phyloP scores from a whole-genome alignment of 2,888 invertebrate species.

The Agrypnus murinus region DNA sequence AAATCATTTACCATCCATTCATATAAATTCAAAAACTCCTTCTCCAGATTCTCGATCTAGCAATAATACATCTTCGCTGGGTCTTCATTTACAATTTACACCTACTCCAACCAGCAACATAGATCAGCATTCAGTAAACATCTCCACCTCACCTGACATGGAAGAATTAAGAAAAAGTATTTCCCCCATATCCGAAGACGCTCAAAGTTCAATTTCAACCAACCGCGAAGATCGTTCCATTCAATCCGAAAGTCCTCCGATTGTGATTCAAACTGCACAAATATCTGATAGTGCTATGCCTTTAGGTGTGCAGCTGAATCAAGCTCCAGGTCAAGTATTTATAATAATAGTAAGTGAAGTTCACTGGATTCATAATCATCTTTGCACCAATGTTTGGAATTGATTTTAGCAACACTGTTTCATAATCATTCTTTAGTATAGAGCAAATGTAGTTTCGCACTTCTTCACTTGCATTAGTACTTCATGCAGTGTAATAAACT shows the following conservation, averaged over 20 bases:
- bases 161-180: background rate
- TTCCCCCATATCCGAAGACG: background rate
- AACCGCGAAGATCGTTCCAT: slow-evolving; percentile 18
- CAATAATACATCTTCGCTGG: background rate
- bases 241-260: slow-evolving; percentile 23
- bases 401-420: slow-evolving; percentile 8
- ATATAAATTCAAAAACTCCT: too few relatives aligned
- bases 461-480: background rate
- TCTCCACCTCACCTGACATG: background rate
- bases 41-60: too few relatives aligned
- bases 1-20: too few relatives aligned
- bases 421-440: slow-evolving; percentile 15
- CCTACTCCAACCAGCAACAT: background rate
- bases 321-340: slow-evolving; percentile 71
- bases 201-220: background rate
- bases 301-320: slow-evolving; percentile 60
- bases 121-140: background rate
- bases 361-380: slow-evolving; percentile 56
- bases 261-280: slow-evolving; percentile 45
- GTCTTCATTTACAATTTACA: background rate
- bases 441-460: background rate
- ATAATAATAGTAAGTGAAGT: slow-evolving; percentile 71
- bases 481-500: too few relatives aligned
- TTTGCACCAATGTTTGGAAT: slow-evolving; percentile 36
- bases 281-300: slow-evolving; percentile 52